Conservation (phyloP, 2,888 invertebrate species). For the Microplitis manilae region DNA sequence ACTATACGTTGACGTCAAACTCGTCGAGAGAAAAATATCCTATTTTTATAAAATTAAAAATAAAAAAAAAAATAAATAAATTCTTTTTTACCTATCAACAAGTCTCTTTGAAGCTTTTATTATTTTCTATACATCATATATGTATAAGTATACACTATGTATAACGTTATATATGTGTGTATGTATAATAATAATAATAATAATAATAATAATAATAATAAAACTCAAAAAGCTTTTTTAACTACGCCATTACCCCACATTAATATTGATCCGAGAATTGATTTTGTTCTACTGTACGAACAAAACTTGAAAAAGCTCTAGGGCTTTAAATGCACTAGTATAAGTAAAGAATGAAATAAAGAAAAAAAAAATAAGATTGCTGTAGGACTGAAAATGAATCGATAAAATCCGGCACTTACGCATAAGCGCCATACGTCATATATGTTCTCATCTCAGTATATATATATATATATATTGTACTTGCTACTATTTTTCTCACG, state of each 20-base stretch:
- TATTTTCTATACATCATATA: not conserved
- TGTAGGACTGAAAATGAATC: slow-evolving; percentile 39
- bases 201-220: slow-evolving; percentile 6
- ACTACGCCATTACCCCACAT: slow-evolving; percentile 5
- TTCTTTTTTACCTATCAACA: slow-evolving; percentile 8
- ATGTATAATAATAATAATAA: not conserved
- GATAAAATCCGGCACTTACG: slow-evolving; percentile 48
- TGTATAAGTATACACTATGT: no score
- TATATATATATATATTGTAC: not conserved
- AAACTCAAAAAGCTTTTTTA: not conserved
- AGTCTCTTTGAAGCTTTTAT: not conserved
- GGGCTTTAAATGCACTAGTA: slow-evolving; percentile 1
- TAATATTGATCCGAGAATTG: slow-evolving; percentile 16
- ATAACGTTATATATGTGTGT: no score
- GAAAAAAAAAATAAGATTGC: slow-evolving; percentile 4
- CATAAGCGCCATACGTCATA: slow-evolving; percentile 45
- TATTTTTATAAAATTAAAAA: not conserved
- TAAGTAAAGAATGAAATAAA: slow-evolving; percentile 8
- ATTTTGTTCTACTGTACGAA: slow-evolving; percentile 8
- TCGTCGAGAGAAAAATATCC: no score
- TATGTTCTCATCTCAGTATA: not conserved
- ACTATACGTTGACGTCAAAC: slow-evolving; percentile 31
- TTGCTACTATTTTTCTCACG: slow-evolving; percentile 50
- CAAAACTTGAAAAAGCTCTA: slow-evolving; percentile 33
- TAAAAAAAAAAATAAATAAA: slow-evolving; percentile 5